These are phyloP conservation scores for Drosophila funebris DNA, from an alignment of 1,140 invertebrate species.

Conservation along the genomic window DNA sequence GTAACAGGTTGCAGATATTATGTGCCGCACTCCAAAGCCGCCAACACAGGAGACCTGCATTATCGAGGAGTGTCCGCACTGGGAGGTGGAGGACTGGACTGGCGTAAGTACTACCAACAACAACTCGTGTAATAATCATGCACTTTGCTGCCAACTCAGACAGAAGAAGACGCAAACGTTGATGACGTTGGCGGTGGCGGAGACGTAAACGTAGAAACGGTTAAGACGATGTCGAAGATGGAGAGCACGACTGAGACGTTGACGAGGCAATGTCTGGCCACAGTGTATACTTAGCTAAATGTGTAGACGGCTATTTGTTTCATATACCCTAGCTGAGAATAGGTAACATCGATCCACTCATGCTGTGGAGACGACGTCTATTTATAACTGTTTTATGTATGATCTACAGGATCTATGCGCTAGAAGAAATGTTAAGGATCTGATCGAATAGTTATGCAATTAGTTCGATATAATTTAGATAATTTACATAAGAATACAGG, in stretches of 20 bases:
- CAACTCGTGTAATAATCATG: constrained; percentile 69
- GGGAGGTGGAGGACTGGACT: constrained; percentile 93
- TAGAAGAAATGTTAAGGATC: too few species aligned
- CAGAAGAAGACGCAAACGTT: constrained; percentile 14
- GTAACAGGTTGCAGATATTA: constrained; percentile 88
- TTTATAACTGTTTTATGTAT: too few species aligned
- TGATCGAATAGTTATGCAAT: too few species aligned
- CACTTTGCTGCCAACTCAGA: constrained; percentile 49
- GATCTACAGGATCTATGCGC: too few species aligned
- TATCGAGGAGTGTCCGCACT: constrained; percentile 91
- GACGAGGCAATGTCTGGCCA: constrained; percentile 53
- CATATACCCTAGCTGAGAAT: constrained; percentile 12
- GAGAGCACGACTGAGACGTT: neutral
- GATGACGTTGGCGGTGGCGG: neutral
- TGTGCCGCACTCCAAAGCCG: constrained; percentile 90
- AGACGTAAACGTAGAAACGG: neutral
- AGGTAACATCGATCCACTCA: neutral
- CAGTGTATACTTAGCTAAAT: constrained; percentile 68
- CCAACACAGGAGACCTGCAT: constrained; percentile 91
- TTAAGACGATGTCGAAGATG: neutral
- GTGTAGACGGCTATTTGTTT: constrained; percentile 50
- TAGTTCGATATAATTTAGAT: too few species aligned
- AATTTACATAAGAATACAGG: too few species aligned
- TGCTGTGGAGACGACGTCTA: too few species aligned
- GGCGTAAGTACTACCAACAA: constrained; percentile 87